Base-by-base conservation (phyloP, 2,113 vertebrate genomes). In the Psammodynastes pulverulentus region DNA sequence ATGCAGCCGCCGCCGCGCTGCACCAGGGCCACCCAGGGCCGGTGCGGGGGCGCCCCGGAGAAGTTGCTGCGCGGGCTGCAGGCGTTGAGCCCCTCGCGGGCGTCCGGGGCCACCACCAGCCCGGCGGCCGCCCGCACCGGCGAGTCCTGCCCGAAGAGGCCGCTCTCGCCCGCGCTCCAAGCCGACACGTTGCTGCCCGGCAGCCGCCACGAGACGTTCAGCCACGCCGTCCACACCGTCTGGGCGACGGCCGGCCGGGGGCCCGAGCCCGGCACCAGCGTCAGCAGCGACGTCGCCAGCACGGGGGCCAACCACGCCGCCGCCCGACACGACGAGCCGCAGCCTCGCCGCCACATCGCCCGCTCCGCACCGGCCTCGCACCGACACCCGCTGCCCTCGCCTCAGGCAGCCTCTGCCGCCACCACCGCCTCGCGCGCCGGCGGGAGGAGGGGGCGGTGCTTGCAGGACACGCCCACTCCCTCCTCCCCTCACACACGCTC, bases 1-100 rank as follows among this genome's bases (percentile, higher is more conserved):
- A 98, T 98, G 97, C 98, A 98, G 86, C 97, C 98, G 85, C 98
- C 96, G 88, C 98, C 98, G 46, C 98, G 97, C 96, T 98, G 97
- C 93, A 98, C 97, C 46, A 98, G 96, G 24, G 98, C 98, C 93
- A 98, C 93, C 98, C 98, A 98, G 5, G 72, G 72, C 24, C 93
- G 1, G 12, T 17, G 8, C 1, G 3, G 21, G 0, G 95, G 92
- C 51, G 97, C 95, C 45, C 93, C 49, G 92, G 92, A 96, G 96
- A 98, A 98, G 94, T 97, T 96, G 46, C 97, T 96, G 46, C 95
- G 86, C 9, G 95, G 89, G 94, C 93, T 95, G 95, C 98, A 98
- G 90, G 97, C 98, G 84, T 96, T 96, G 62, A 95, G 96, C 3
- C 94, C 95, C 48, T 96, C 95, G 46, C 93, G 95, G 91, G 95